Evolutionary conservation across 2,888 invertebrate genomes (phyloP), one percentile per base, ranked within the genome.

Genomic region (Drosophila kokeensis): DNA sequence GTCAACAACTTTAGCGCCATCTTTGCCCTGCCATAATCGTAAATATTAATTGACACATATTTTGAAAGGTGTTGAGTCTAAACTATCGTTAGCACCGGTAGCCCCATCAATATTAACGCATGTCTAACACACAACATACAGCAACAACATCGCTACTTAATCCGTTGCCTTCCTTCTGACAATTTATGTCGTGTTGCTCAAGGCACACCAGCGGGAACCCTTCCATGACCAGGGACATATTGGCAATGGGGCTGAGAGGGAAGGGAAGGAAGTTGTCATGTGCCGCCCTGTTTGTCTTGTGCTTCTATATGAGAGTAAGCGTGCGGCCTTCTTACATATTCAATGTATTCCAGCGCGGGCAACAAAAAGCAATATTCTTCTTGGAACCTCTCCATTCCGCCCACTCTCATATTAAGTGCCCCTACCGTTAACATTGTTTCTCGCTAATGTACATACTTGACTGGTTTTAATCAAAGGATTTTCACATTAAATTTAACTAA

Each of bases 381-480:
- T 42, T 3, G 42, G 36, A 21, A 34, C 15, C 34, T 36, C 58
- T 54, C 18, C 21, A 32, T 36, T 34, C 29, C 34, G 11, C 4
- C 10, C 10, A 15, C 13, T n/a, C 36, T n/a, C n/a, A 10, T 32
- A 15, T 15, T 13, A 13, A 29, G 2, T 21, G n/a, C 13, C 18
- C 27, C 1, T 11, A 3, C 15, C 24, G 40, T 52, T 18, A 30
- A 27, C 21, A n/a, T 27, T 54, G 4, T 21, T 52, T n/a, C 32
- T 50, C 42, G 54, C 78, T 77, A 68, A 65, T 77, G 62, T 34
- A 70, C 52, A 67, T 75, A 79, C 71, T 77, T 80, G 72, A 65
- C 66, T 76, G 82, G 69, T 66, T 78, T 83, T 86, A 82, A 88
- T 88, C 89, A 87, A 88, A 88, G 77, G 81, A 81, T 88, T 82